A percentile compares a stretch with the other conserved stretches of the same genome.
Evolutionary conservation across 2,113 vertebrate species (phyloP).

Genomic region (Empidonax alnorum): DNA sequence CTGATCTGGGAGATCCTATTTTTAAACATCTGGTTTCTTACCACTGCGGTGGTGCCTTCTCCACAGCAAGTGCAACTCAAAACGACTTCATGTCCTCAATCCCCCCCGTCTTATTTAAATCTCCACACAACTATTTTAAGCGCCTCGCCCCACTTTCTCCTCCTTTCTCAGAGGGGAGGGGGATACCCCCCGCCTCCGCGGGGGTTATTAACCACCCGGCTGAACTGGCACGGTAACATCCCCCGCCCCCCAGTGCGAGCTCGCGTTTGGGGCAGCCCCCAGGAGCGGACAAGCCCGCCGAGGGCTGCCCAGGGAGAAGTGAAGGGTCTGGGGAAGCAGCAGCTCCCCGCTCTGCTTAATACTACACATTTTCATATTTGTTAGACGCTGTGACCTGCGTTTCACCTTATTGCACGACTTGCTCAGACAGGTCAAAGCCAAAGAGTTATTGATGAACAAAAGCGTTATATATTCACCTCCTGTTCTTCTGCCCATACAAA

Average conservation of each 20-base stretch:
- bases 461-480: conserved; percentile 93
- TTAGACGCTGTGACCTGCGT: conserved; percentile 97
- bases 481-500: conserved; percentile 79
- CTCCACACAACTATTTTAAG: not conserved
- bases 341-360: conserved; percentile 19
- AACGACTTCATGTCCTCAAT: conserved; percentile 7
- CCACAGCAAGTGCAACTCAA: conserved; percentile 23
- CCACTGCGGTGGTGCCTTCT: not conserved
- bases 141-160: not conserved
- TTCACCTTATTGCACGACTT: conserved; percentile 92
- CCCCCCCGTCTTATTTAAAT: not conserved
- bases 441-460: conserved; percentile 94
- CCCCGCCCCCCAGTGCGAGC: not conserved
- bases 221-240: not conserved
- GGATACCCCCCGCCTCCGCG: not conserved
- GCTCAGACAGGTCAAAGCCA: conserved; percentile 99
- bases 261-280: not conserved
- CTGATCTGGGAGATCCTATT: not conserved
- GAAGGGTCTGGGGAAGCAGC: not conserved
- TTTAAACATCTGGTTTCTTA: conserved; percentile 23
- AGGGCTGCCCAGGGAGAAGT: not conserved
- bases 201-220: not conserved
- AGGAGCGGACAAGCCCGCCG: not conserved
- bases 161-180: not conserved
- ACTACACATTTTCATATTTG: conserved; percentile 85